These are phyloP conservation scores for Cryptus viduatorius DNA, from an alignment of 2,888 invertebrate genomes.

Conservation along the genomic window DNA sequence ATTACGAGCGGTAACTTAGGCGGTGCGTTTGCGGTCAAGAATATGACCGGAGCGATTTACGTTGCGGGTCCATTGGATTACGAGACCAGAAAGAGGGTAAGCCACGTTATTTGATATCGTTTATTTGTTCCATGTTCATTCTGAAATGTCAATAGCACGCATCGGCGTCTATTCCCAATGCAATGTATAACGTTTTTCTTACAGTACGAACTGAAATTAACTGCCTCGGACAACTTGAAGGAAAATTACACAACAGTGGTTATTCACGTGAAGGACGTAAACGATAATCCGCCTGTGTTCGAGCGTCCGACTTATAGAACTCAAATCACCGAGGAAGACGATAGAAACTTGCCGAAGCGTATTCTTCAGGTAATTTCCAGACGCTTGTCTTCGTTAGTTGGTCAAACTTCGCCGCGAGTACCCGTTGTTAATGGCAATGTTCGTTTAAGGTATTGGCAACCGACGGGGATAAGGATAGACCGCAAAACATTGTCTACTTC, in stretches of 20 bases:
- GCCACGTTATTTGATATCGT: conserved; percentile 77
- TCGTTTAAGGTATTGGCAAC: conserved; percentile 94
- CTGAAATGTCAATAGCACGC: conserved; percentile 47
- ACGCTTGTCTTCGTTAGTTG: background rate
- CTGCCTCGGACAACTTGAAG: conserved; percentile 98
- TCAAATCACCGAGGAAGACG: conserved; percentile 98
- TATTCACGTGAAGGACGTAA: conserved; percentile 98
- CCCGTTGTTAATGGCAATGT: background rate
- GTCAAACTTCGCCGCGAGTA: background rate
- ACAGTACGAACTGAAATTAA: conserved; percentile 97
- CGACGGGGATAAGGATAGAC: conserved; percentile 97
- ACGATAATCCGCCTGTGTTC: conserved; percentile 99
- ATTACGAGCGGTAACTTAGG: conserved; percentile 99
- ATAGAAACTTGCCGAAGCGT: conserved; percentile 96
- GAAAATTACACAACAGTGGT: conserved; percentile 99
- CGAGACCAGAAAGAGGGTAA: conserved; percentile 97
- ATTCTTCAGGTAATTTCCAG: conserved; percentile 91
- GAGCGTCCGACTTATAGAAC: conserved; percentile 97
- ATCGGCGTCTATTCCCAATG: background rate
- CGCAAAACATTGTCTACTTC: conserved; percentile 98
- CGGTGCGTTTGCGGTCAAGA: conserved; percentile 98
- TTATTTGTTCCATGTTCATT: background rate
- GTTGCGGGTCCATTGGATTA: conserved; percentile 99
- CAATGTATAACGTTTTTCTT: no score
- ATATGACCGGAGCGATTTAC: conserved; percentile 99